phyloP scores from a whole-genome alignment of 23 tunicate genomes.

The Halocynthia roretzi region DNA sequence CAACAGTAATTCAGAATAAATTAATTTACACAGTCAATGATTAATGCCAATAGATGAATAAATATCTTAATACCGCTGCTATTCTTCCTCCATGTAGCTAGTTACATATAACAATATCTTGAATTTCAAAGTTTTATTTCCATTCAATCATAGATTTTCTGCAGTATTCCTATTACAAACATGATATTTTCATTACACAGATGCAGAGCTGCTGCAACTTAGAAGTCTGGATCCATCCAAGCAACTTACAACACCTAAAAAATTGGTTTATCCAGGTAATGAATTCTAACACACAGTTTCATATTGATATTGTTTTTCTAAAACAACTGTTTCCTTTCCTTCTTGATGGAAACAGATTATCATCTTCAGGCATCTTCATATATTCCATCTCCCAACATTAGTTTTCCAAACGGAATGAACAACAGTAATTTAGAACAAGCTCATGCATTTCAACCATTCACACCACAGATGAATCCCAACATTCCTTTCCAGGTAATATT shows the following conservation, averaged over 20 bases:
- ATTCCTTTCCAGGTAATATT: background rate
- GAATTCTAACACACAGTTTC: background rate
- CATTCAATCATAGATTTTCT: too few relatives aligned
- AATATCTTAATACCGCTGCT: background rate
- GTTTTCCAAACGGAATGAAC: too few relatives aligned
- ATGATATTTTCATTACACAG: constrained; percentile 2
- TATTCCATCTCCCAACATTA: background rate
- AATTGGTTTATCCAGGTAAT: constrained; percentile 50
- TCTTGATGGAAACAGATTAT: background rate
- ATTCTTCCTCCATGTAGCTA: too few relatives aligned
- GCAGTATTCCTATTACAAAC: background rate
- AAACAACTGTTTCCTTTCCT: background rate
- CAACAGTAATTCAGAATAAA: background rate
- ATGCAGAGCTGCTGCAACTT: constrained; percentile 28
- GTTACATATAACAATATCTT: too few relatives aligned
- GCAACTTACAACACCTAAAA: constrained; percentile 86
- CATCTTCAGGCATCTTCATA: background rate
- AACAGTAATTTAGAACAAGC: too few relatives aligned
- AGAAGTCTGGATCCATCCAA: constrained; percentile 67
- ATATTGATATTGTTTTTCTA: background rate
- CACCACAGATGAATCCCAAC: background rate
- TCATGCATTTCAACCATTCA: constrained; percentile 26
- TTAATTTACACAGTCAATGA: background rate
- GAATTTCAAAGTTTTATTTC: too few relatives aligned
- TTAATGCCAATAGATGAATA: background rate